Evolutionary conservation across 2,888 invertebrate species (phyloP).

Genomic region (Melanotus villosus): DNA sequence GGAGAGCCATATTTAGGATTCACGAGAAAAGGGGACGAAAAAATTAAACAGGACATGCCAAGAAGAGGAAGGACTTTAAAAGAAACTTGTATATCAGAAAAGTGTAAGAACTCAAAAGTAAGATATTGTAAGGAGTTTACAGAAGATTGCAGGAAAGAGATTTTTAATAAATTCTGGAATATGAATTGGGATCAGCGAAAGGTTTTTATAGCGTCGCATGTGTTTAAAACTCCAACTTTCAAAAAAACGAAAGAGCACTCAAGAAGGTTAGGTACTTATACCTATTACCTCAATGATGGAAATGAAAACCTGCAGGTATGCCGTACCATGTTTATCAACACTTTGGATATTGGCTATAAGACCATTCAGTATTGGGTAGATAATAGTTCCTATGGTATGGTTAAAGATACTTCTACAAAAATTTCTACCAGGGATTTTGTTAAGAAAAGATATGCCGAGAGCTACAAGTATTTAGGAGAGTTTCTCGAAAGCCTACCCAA

Average conservation of each 20-base stretch:
- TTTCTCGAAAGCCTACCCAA: slow-evolving; percentile 34
- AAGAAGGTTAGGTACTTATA: not conserved
- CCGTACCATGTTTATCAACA: no score
- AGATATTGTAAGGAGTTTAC: slow-evolving; percentile 16
- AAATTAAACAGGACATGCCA: no score
- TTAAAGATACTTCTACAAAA: slow-evolving; percentile 22
- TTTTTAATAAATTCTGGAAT: not conserved
- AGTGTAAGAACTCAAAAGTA: slow-evolving; percentile 17
- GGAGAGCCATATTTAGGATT: no score
- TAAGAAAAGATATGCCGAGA: slow-evolving; percentile 22
- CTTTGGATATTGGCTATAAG: slow-evolving; percentile 14
- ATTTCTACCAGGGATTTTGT: slow-evolving; percentile 25
- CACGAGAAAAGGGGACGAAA: not conserved
- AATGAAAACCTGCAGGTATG: slow-evolving; percentile 14
- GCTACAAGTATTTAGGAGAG: slow-evolving; percentile 27
- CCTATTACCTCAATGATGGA: slow-evolving; percentile 28
- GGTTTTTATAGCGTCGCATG: not conserved
- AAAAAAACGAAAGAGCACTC: not conserved
- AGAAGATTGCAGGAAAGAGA: slow-evolving; percentile 8
- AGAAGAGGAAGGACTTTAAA: no score
- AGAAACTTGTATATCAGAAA: not conserved
- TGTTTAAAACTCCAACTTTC: not conserved
- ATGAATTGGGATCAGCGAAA: slow-evolving; percentile 9
- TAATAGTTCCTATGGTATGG: slow-evolving; percentile 34
- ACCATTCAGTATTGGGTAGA: slow-evolving; percentile 20